Evolutionary conservation across 2,888 invertebrate species (phyloP), one percentile per base, ranked within the genome.

Genomic region (Cataglyphis rosenhaueri): DNA sequence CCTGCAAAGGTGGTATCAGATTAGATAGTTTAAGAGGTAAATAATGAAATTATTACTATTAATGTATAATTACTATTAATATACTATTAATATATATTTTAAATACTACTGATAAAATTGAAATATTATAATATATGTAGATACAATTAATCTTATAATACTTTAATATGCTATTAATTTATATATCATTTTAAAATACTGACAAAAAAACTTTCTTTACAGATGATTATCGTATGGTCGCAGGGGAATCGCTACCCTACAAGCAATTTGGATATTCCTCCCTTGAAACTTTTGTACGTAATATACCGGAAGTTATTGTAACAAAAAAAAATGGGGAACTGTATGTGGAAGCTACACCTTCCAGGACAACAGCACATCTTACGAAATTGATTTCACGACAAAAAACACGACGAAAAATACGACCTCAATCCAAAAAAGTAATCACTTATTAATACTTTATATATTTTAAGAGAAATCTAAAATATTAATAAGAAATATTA

Each of bases 221-320:
- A 96, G 96, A 95, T 65, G 97, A 97, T 91, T 97, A 96, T 92
- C 94, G 93, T 73, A 95, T 95, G 87, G 93, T 97, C 38, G 96
- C 96, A 92, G 97, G 97, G 38, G 95, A 95, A 91, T 94, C 94
- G 88, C 96, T 97, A 89, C 97, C 97, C 8, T 97, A 94, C 89
- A 95, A 94, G 82, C 95, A 95, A 88, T 94, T 97, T 79, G 97
- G 97, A 6, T 97, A 95, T 93, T 91, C 94, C 57, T 94, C 95
- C 10, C 93, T 97, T 10, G 96, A 96, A 83, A 96, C 96, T 55
- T 95, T 97, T 85, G 95, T 97, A 82, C 90, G 94, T 52, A 95
- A 95, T 85, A 95, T 96, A 25, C 96, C 96, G 15, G 95, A 96
- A 41, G 95, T 97, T 90, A 95, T 95, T 89, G 94, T 95, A 10